Conservation (phyloP, 1,140 invertebrate species). For the Onthophagus taurus region DNA sequence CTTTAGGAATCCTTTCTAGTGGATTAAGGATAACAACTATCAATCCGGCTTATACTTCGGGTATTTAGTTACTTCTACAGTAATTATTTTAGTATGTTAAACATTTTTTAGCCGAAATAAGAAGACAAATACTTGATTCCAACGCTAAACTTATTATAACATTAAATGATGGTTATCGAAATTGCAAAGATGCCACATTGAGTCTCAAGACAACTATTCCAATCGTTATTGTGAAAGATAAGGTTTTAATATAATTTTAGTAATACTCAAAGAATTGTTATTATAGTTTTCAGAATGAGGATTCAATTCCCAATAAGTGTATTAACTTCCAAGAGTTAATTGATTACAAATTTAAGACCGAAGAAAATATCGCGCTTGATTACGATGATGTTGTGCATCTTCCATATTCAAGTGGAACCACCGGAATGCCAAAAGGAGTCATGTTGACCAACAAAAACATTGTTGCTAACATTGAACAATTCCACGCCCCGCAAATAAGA, state of each 20-base stretch:
- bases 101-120: neutral
- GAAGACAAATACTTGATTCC: neutral
- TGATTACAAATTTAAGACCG: no score
- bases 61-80: neutral
- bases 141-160: neutral
- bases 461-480: constrained; percentile 41
- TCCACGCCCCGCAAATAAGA: neutral
- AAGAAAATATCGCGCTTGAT: neutral
- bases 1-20: constrained; percentile 6
- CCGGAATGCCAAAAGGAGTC: constrained; percentile 82
- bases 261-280: neutral
- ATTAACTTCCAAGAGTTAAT: constrained; percentile 6
- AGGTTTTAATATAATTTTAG: no score
- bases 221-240: no score
- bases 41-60: constrained; percentile 9
- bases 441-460: constrained; percentile 63
- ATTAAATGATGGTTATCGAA: no score
- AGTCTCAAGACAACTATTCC: no score
- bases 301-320: neutral
- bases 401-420: constrained; percentile 78
- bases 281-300: neutral
- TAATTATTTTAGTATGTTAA: no score
- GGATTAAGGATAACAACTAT: constrained; percentile 10
- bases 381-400: neutral
- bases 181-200: no score